A percentile compares a stretch with the other conserved stretches of the same genome.
phyloP scores from a whole-genome alignment of 35 echinoderm and acorn worm species.

The Nesometra sesokonis region DNA sequence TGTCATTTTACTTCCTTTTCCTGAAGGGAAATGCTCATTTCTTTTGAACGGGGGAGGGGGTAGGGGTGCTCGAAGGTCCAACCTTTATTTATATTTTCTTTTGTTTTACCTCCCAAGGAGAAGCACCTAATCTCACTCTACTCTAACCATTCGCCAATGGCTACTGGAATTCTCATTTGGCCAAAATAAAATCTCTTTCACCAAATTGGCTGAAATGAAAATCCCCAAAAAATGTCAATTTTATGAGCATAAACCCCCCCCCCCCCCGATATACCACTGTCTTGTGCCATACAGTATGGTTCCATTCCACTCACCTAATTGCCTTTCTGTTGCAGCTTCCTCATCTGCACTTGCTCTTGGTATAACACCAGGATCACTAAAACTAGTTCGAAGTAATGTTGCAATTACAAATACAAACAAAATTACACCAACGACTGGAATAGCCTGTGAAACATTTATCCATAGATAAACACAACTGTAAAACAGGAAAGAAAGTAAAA shows the following conservation, averaged over 20 bases:
- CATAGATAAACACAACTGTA: conserved; percentile 79
- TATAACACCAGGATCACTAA: conserved; percentile 75
- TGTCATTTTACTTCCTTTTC: too few species aligned
- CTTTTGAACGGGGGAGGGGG: too few species aligned
- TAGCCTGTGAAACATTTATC: conserved; percentile 38
- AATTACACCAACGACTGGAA: conserved; percentile 63
- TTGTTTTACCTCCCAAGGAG: too few species aligned
- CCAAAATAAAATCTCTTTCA: too few species aligned
- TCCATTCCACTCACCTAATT: conserved; percentile 69
- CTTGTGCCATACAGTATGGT: not conserved
- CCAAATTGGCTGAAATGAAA: too few species aligned
- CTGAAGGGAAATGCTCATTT: too few species aligned
- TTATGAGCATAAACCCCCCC: too few species aligned
- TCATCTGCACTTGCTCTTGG: conserved; percentile 80
- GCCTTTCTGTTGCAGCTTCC: conserved; percentile 74
- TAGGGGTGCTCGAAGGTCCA: too few species aligned
- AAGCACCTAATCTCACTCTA: not conserved
- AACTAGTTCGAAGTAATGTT: conserved; percentile 62
- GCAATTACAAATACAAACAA: conserved; percentile 63
- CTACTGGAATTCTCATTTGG: too few species aligned
- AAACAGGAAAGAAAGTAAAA: not conserved
- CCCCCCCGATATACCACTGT: too few species aligned
- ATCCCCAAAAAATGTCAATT: too few species aligned
- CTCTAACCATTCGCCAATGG: not conserved
- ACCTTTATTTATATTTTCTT: too few species aligned